A percentile compares a stretch with the other conserved stretches of the same genome.
These are phyloP conservation scores for Vidua macroura DNA, from an alignment of 2,113 vertebrate species.

Conservation along the genomic window DNA sequence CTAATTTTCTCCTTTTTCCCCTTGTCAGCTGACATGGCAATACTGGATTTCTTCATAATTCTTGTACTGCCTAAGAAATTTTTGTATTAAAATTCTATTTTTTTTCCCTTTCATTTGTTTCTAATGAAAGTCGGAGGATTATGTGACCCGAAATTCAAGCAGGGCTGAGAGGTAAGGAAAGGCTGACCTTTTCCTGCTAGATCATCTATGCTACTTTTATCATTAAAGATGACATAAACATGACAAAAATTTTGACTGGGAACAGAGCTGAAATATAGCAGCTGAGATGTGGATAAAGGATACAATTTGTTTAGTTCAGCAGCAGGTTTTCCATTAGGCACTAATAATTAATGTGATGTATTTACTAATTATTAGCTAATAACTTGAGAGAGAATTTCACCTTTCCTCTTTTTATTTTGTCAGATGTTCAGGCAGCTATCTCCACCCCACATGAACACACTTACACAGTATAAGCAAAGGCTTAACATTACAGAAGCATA, in stretches of 20 bases:
- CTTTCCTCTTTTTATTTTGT: background rate
- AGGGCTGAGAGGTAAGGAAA: background rate
- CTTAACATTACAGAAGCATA: background rate
- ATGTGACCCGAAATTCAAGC: constrained; percentile 11
- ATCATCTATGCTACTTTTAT: background rate
- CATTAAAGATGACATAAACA: background rate
- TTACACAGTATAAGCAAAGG: background rate
- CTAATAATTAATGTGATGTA: background rate
- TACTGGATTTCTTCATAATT: constrained; percentile 69
- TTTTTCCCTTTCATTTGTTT: constrained; percentile 59
- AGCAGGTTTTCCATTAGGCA: background rate
- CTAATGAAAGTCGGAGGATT: constrained; percentile 54
- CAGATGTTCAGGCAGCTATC: background rate
- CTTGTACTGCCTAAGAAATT: constrained; percentile 48
- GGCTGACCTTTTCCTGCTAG: constrained; percentile 26
- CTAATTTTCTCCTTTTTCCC: constrained; percentile 50
- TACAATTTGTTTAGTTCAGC: background rate
- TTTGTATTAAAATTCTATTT: constrained; percentile 66
- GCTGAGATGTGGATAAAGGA: background rate
- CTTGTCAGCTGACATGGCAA: constrained; percentile 53
- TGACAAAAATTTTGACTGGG: background rate
- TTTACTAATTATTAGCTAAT: background rate
- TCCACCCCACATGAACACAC: background rate
- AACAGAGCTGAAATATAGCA: background rate
- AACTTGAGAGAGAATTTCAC: background rate